These are phyloP conservation scores for Platyrinchus mystaceus DNA, from an alignment of 2,797 vertebrate species.

Conservation along the genomic window DNA sequence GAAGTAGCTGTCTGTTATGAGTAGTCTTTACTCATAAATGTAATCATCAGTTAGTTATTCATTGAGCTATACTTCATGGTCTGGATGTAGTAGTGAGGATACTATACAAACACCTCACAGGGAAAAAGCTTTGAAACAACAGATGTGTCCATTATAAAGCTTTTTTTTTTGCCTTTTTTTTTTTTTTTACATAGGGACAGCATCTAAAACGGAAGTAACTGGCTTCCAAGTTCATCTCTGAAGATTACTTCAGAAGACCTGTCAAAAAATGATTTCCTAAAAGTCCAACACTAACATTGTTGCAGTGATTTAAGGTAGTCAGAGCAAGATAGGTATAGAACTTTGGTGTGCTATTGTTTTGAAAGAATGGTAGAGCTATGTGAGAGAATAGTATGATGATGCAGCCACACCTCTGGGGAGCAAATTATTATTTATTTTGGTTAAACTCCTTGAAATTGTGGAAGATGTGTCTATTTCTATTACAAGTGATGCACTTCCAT, in stretches of 20 bases:
- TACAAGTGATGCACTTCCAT: neutral
- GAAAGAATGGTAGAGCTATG: neutral
- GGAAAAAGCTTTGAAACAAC: slow-evolving; percentile 63
- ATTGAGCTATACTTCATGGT: slow-evolving; percentile 74
- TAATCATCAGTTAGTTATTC: slow-evolving; percentile 83
- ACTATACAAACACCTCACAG: slow-evolving; percentile 60
- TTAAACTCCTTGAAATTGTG: neutral
- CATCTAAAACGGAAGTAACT: neutral
- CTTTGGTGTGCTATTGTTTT: neutral
- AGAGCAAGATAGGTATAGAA: neutral
- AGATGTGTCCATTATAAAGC: neutral
- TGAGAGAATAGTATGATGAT: neutral
- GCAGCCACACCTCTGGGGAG: neutral
- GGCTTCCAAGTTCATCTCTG: slow-evolving; percentile 28
- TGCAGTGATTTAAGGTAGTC: neutral
- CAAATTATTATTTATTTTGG: neutral
- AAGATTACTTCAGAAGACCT: slow-evolving; percentile 29
- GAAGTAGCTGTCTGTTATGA: slow-evolving; percentile 80
- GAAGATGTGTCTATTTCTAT: neutral
- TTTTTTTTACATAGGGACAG: neutral
- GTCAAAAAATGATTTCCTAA: neutral
- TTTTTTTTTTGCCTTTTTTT: neutral
- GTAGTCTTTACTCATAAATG: slow-evolving; percentile 81
- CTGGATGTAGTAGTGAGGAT: slow-evolving; percentile 58
- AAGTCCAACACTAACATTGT: neutral